A percentile compares a stretch with the other conserved stretches of the same genome.
Evolutionary conservation across 2,888 invertebrate species (phyloP).

Genomic region (Patella depressa): DNA sequence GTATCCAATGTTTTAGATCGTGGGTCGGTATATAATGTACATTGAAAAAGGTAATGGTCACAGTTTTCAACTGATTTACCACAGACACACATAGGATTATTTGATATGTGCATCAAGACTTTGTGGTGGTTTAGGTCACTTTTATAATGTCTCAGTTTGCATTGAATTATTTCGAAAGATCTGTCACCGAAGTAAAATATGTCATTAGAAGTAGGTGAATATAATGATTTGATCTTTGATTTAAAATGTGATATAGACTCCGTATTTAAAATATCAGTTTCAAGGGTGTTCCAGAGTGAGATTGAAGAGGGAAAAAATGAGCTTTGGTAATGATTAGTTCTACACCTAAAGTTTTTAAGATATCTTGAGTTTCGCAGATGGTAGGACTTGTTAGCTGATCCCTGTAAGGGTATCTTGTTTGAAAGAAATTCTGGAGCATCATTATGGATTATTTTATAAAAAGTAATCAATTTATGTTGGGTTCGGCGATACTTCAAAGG

Average conservation of each 20-base stretch:
- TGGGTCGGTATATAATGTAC: neutral
- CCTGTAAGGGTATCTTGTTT: neutral
- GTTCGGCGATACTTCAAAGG: neutral
- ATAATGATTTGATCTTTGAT: neutral
- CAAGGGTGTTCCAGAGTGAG: neutral
- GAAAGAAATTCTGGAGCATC: neutral
- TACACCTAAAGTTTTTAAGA: neutral
- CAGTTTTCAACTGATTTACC: neutral
- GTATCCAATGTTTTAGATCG: neutral
- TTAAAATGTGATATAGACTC: neutral
- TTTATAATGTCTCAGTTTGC: neutral
- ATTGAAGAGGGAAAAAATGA: slow-evolving; percentile 1
- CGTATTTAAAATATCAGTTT: no score
- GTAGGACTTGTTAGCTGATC: neutral
- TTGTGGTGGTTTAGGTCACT: neutral
- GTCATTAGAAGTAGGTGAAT: no score
- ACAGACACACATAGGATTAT: slow-evolving; percentile 1
- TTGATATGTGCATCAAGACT: neutral
- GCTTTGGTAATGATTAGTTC: neutral
- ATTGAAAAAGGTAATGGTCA: neutral
- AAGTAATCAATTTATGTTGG: neutral
- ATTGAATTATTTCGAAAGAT: neutral
- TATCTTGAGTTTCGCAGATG: neutral
- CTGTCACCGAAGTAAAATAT: no score
- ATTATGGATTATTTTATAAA: neutral